Conservation (phyloP, 2,888 invertebrate species). For the Orthonevra nobilis region DNA sequence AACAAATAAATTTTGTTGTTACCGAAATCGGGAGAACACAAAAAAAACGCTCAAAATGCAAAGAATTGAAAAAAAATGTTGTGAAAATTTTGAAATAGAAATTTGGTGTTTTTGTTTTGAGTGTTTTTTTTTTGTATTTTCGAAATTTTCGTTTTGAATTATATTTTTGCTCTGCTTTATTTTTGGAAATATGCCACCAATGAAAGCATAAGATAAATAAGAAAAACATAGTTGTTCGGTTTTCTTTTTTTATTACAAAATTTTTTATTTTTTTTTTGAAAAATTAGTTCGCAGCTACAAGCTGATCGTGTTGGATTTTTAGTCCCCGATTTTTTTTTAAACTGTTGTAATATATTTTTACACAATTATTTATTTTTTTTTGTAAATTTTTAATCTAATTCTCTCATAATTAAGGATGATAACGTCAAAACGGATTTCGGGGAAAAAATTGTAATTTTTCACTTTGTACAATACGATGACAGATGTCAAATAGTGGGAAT, state of each 20-base stretch:
- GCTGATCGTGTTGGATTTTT: conserved; percentile 27
- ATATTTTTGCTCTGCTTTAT: conserved; percentile 8
- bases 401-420: no score
- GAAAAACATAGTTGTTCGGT: conserved; percentile 6
- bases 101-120: conserved; percentile 12
- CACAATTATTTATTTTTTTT: conserved; percentile 31
- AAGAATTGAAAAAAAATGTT: conserved; percentile 1
- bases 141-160: not conserved
- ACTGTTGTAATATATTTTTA: conserved; percentile 43
- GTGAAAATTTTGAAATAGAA: conserved; percentile 24
- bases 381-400: no score
- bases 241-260: conserved; percentile 16
- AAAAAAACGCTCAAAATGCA: not conserved
- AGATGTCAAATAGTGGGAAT: conserved; percentile 31
- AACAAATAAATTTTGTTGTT: conserved; percentile 18
- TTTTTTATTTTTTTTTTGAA: conserved; percentile 3
- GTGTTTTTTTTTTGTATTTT: conserved; percentile 9
- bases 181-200: conserved; percentile 61
- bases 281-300: conserved; percentile 35
- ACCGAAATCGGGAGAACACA: no score
- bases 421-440: conserved; percentile 38
- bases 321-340: conserved; percentile 11
- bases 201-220: conserved; percentile 14
- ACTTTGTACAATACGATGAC: conserved; percentile 32
- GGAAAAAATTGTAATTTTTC: conserved; percentile 33